Evolutionary conservation across 2,797 vertebrate species (phyloP).

Genomic region (Furcifer pardalis): DNA sequence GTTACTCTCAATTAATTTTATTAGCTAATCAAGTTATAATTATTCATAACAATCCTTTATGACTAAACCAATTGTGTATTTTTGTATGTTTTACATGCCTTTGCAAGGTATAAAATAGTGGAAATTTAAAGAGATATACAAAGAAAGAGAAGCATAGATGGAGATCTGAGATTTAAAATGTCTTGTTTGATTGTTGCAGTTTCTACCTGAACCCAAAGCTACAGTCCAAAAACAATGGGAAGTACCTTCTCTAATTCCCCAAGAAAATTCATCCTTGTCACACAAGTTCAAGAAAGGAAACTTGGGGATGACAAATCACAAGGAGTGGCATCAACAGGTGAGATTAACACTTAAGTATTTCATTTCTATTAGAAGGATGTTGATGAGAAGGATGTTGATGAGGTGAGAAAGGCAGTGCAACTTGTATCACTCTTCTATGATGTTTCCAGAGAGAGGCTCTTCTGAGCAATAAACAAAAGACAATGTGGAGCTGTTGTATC

Average conservation of each 20-base stretch:
- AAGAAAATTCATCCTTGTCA: not conserved
- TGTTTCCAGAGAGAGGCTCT: not conserved
- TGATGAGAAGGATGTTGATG: not conserved
- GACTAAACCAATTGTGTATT: not conserved
- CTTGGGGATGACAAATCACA: slow-evolving; percentile 8
- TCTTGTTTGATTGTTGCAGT: slow-evolving; percentile 21
- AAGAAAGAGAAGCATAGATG: not conserved
- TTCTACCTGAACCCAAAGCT: slow-evolving; percentile 7
- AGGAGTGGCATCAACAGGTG: slow-evolving; percentile 22
- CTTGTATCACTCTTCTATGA: not conserved
- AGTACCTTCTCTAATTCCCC: not conserved
- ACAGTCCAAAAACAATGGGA: slow-evolving; percentile 5
- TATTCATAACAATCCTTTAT: not conserved
- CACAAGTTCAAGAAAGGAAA: slow-evolving; percentile 34
- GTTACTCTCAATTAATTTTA: slow-evolving; percentile 10
- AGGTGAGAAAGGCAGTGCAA: not conserved
- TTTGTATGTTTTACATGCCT: not conserved
- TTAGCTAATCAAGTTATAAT: not conserved
- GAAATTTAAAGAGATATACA: not conserved
- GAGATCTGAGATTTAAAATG: not conserved
- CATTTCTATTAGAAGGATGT: not conserved
- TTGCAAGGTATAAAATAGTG: not conserved
- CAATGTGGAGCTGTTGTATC: not conserved
- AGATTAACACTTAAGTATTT: not conserved
- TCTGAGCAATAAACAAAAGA: not conserved